Percentiles rank a stretch among this genome's conserved stretches.
Conservation (phyloP, 2,113 vertebrate genomes). For the Microtus oregoni region DNA sequence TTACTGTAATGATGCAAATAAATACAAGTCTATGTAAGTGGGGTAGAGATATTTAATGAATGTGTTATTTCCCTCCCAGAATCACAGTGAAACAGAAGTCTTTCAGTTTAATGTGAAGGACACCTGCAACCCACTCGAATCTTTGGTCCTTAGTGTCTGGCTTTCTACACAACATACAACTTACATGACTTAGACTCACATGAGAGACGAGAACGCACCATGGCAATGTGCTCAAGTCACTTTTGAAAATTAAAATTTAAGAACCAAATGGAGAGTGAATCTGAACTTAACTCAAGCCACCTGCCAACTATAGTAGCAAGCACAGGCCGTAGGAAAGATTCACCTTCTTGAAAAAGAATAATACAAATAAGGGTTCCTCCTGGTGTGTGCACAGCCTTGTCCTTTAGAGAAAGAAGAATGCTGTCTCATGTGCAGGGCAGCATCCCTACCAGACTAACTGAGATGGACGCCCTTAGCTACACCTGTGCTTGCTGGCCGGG, state of each 20-base stretch:
- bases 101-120: background rate
- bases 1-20: background rate
- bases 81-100: background rate
- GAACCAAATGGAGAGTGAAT: background rate
- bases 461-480: background rate
- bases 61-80: background rate
- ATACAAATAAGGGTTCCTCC: background rate
- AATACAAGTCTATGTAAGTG: background rate
- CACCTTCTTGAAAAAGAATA: slow-evolving; percentile 6
- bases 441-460: background rate
- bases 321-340: background rate
- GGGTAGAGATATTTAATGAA: background rate
- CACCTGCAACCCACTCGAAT: background rate
- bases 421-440: background rate
- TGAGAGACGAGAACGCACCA: background rate
- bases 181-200: background rate
- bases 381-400: background rate
- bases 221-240: background rate
- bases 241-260: background rate
- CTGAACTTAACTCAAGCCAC: background rate
- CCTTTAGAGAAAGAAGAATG: slow-evolving; percentile 1
- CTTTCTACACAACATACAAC: background rate
- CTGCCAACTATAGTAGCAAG: background rate
- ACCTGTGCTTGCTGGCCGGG: background rate
- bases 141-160: background rate